Evolutionary conservation across 2,888 invertebrate genomes (phyloP).

Genomic region (Drosophila suboccidentalis): DNA sequence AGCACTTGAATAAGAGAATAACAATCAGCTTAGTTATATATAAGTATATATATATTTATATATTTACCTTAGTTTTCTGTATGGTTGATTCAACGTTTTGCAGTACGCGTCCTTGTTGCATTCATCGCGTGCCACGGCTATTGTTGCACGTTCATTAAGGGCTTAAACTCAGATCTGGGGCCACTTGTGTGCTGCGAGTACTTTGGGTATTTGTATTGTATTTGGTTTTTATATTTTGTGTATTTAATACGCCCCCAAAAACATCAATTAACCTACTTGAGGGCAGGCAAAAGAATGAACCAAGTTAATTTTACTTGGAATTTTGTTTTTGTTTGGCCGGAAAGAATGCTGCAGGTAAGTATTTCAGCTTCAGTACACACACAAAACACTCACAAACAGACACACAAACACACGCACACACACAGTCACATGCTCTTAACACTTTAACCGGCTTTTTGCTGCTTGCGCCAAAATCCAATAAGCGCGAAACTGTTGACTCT

Average conservation of each 20-base stretch:
- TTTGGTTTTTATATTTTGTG: constrained; percentile 47
- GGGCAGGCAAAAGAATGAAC: constrained; percentile 30
- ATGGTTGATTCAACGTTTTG: background rate
- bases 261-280: constrained; percentile 73
- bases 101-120: constrained; percentile 42
- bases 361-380: constrained; percentile 19
- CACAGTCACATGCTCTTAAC: constrained; percentile 39
- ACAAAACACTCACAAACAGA: constrained; percentile 12
- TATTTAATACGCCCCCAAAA: constrained; percentile 38
- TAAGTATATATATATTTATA: too few species aligned
- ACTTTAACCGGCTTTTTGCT: constrained; percentile 73
- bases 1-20: background rate
- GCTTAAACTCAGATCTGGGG: background rate
- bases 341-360: constrained; percentile 48
- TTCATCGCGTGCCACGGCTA: constrained; percentile 53
- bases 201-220: constrained; percentile 21
- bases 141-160: constrained; percentile 50
- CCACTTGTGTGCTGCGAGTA: constrained; percentile 14
- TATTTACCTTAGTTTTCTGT: constrained; percentile 41
- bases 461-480: constrained; percentile 74
- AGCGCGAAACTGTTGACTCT: constrained; percentile 49
- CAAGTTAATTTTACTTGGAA: constrained; percentile 71
- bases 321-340: constrained; percentile 27
- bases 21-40: background rate
- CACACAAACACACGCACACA: background rate